A percentile compares a stretch with the other conserved stretches of the same genome.
phyloP scores from a whole-genome alignment of 2,113 vertebrate genomes.

The Gorsachius goisagi region DNA sequence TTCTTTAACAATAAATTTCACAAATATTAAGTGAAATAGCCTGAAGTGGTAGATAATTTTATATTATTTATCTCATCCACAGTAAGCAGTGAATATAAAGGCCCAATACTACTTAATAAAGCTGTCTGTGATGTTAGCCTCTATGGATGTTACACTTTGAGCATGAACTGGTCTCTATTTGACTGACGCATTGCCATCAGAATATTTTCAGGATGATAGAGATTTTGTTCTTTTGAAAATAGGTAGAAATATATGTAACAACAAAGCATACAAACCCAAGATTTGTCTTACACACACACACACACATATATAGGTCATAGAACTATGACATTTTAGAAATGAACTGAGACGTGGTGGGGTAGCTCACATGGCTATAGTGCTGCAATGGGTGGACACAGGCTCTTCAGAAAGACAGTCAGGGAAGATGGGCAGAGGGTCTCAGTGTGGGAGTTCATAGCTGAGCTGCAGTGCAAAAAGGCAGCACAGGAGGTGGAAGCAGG shows the following conservation, averaged over 20 bases:
- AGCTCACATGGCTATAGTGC: neutral
- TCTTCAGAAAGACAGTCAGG: neutral
- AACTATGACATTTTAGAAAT: neutral
- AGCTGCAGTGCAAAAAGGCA: neutral
- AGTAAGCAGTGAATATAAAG: neutral
- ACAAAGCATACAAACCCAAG: neutral
- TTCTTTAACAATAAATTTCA: neutral
- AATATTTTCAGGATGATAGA: neutral
- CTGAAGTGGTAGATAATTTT: neutral
- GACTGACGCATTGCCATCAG: neutral
- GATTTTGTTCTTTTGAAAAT: neutral
- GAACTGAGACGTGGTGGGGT: neutral
- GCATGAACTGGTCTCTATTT: neutral
- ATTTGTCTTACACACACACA: neutral
- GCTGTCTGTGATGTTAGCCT: neutral
- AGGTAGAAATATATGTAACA: neutral
- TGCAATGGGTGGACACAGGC: neutral
- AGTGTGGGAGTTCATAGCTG: neutral
- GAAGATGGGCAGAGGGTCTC: neutral
- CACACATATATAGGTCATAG: neutral
- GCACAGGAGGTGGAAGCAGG: neutral
- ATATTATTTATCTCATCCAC: neutral
- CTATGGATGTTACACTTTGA: neutral
- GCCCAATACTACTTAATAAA: neutral
- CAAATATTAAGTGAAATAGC: neutral